Evolutionary conservation across 1,140 invertebrate species (phyloP).

Genomic region (Drosophila saltans): DNA sequence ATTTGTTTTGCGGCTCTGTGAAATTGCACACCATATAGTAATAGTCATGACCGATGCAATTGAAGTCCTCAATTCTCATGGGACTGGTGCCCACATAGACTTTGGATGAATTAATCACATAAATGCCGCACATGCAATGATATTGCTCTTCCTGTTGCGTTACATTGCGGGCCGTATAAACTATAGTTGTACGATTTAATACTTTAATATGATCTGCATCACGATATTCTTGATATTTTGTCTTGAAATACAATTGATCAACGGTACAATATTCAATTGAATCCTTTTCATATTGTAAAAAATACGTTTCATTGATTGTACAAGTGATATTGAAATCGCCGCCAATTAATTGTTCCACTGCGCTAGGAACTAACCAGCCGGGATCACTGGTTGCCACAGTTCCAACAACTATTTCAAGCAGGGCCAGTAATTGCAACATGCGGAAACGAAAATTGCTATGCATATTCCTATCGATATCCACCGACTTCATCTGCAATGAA

Average conservation of each 20-base stretch:
- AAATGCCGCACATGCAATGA: slow-evolving; percentile 57
- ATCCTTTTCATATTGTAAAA: slow-evolving; percentile 16
- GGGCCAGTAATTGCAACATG: slow-evolving; percentile 22
- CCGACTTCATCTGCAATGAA: slow-evolving; percentile 23
- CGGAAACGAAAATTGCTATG: background rate
- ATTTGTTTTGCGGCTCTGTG: slow-evolving; percentile 57
- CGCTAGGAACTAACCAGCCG: slow-evolving; percentile 51
- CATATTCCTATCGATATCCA: slow-evolving; percentile 5
- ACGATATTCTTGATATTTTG: slow-evolving; percentile 7
- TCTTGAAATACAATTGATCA: slow-evolving; percentile 47
- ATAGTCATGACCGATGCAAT: slow-evolving; percentile 64
- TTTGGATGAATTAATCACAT: slow-evolving; percentile 44
- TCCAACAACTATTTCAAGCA: slow-evolving; percentile 28
- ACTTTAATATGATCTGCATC: slow-evolving; percentile 17
- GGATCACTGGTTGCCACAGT: slow-evolving; percentile 33
- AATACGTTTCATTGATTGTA: slow-evolving; percentile 57
- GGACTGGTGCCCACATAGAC: slow-evolving; percentile 63
- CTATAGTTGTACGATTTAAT: slow-evolving; percentile 57
- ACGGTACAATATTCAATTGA: slow-evolving; percentile 34
- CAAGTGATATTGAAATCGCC: slow-evolving; percentile 61
- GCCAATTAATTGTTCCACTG: slow-evolving; percentile 54
- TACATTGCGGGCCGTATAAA: slow-evolving; percentile 32
- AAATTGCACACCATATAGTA: slow-evolving; percentile 73
- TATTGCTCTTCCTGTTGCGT: slow-evolving; percentile 51
- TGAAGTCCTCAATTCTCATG: slow-evolving; percentile 46